A percentile compares a stretch with the other conserved stretches of the same genome.
phyloP scores from a whole-genome alignment of 2,113 vertebrate species.

The Orycteropus afer region DNA sequence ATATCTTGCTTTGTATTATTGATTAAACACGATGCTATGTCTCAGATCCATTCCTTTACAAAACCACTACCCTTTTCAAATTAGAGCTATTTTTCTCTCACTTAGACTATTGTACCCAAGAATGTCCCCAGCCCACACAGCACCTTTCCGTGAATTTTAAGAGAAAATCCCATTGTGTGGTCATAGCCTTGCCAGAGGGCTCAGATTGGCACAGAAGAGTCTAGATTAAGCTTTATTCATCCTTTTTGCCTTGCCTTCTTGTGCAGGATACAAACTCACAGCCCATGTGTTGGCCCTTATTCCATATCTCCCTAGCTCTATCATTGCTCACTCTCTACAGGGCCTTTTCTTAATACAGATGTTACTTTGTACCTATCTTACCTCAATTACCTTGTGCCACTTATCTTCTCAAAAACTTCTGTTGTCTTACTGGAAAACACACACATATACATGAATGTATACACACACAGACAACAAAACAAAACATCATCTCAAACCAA shows the following conservation, averaged over 20 bases:
- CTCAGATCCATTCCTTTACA: not conserved
- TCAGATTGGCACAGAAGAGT: not conserved
- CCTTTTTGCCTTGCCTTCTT: not conserved
- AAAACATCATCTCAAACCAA: not conserved
- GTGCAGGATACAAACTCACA: no score
- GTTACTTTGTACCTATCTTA: not conserved
- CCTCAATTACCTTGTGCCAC: not conserved
- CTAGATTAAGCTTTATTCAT: not conserved
- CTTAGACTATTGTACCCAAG: not conserved
- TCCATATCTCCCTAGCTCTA: fast-evolving
- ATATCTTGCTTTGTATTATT: not conserved
- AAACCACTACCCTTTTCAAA: not conserved
- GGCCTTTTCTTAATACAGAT: no score
- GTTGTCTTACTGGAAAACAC: not conserved
- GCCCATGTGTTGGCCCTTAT: not conserved
- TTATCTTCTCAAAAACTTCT: not conserved
- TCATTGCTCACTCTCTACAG: not conserved
- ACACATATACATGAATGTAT: no score
- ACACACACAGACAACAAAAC: not conserved
- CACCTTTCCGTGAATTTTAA: not conserved
- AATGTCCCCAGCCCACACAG: not conserved
- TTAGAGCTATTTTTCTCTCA: not conserved
- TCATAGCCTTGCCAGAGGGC: not conserved
- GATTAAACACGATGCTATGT: not conserved
- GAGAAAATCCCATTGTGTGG: not conserved